phyloP scores from a whole-genome alignment of 64 coral and sea anemone genomes.

The Stichodactyla helianthus region DNA sequence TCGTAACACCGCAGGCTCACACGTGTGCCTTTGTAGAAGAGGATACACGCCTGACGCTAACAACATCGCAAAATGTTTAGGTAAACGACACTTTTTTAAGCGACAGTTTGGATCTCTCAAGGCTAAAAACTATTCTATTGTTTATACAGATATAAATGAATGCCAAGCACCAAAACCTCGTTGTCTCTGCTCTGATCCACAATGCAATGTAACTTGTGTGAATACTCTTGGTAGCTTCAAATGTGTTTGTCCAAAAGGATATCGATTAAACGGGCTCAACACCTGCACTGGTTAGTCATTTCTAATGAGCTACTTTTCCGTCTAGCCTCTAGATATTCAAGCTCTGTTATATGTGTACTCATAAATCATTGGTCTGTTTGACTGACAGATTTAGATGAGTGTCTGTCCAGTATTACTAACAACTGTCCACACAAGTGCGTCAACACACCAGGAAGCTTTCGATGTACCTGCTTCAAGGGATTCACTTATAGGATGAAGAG shows the following conservation, averaged over 20 bases:
- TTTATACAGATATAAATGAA: neutral
- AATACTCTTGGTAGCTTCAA: neutral
- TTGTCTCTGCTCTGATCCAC: constrained; percentile 4
- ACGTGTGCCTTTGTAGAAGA: neutral
- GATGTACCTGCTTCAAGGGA: constrained; percentile 1
- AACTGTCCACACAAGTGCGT: neutral
- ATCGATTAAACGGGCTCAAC: neutral
- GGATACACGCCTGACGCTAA: constrained; percentile 1
- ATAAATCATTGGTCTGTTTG: neutral
- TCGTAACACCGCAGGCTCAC: constrained; percentile 26
- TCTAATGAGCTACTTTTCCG: too few relatives aligned
- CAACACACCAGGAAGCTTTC: neutral
- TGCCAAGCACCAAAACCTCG: neutral
- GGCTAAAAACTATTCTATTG: neutral
- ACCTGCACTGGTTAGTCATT: constrained; percentile 9
- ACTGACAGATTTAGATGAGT: constrained; percentile 5
- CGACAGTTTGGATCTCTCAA: too few relatives aligned
- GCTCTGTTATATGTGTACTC: neutral
- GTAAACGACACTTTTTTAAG: neutral
- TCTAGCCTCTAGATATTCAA: neutral
- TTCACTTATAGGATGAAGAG: neutral
- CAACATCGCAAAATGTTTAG: neutral
- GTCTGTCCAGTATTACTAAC: constrained; percentile 8
- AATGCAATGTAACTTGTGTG: neutral
- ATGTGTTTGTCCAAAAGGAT: constrained; percentile 4